These are phyloP conservation scores for Channa maculata DNA, from an alignment of 2,113 vertebrate genomes.

Conservation along the genomic window DNA sequence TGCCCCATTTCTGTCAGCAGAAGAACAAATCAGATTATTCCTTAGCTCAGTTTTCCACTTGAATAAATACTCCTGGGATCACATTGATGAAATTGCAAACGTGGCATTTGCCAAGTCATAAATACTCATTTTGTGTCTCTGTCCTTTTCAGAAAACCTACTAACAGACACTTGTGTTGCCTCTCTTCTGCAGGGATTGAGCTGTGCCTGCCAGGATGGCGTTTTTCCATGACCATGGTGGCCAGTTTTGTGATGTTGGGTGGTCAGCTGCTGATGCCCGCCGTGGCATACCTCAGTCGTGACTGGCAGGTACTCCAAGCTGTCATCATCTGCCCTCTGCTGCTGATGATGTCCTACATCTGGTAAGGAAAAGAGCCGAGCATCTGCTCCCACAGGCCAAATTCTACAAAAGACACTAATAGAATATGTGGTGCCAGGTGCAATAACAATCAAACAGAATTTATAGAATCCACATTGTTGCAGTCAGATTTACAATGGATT, in stretches of 20 bases:
- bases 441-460: background rate
- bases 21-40: background rate
- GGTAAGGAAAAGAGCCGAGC: slow-evolving; percentile 83
- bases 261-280: slow-evolving; percentile 95
- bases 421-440: background rate
- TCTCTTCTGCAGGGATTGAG: slow-evolving; percentile 88
- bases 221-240: slow-evolving; percentile 97
- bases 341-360: slow-evolving; percentile 94
- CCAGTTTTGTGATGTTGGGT: slow-evolving; percentile 91
- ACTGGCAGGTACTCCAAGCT: slow-evolving; percentile 95
- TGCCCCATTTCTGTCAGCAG: background rate
- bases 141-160: background rate
- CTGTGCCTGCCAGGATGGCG: slow-evolving; percentile 92
- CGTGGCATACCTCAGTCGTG: slow-evolving; percentile 91
- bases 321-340: slow-evolving; percentile 95
- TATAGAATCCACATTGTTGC: no score
- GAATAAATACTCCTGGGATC: background rate
- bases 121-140: background rate
- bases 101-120: background rate
- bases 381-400: background rate
- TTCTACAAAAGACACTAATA: background rate
- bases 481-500: background rate
- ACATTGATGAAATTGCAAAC: background rate
- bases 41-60: background rate
- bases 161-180: background rate